Percentiles rank a stretch among this genome's conserved stretches.
These are phyloP conservation scores for Microctonus hyperodae DNA, from an alignment of 2,888 invertebrate genomes.

Conservation along the genomic window DNA sequence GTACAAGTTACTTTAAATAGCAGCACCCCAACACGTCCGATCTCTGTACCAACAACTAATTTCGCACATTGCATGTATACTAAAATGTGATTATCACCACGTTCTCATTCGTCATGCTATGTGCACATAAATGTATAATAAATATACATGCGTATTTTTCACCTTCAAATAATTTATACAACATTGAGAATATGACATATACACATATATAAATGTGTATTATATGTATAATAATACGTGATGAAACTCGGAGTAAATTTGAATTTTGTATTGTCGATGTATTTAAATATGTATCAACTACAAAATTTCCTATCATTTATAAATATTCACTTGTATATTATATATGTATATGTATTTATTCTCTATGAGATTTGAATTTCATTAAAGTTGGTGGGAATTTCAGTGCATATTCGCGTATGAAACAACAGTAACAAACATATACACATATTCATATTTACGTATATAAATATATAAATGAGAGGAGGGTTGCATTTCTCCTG, in stretches of 20 bases:
- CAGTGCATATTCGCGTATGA: not conserved
- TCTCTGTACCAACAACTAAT: slow-evolving; percentile 44
- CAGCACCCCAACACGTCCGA: not conserved
- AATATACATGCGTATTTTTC: not conserved
- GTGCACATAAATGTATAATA: not conserved
- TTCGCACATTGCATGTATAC: slow-evolving; percentile 44
- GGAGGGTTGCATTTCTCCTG: not conserved
- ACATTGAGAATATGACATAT: too few relatives aligned
- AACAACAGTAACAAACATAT: not conserved
- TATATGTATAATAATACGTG: too few relatives aligned
- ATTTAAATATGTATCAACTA: too few relatives aligned
- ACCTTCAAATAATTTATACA: not conserved
- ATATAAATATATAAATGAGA: not conserved
- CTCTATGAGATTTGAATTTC: not conserved
- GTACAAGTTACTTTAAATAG: slow-evolving; percentile 48
- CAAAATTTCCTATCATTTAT: too few relatives aligned
- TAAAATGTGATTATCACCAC: slow-evolving; percentile 41
- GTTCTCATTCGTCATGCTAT: not conserved
- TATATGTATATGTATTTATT: not conserved
- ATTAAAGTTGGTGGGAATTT: not conserved
- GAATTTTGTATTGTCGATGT: too few relatives aligned
- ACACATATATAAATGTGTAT: too few relatives aligned
- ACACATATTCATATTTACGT: not conserved
- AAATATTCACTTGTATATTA: too few relatives aligned
- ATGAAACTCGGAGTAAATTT: too few relatives aligned